A percentile compares a stretch with the other conserved stretches of the same genome.
These are phyloP conservation scores for Acanthosoma haemorrhoidale DNA, from an alignment of 2,888 invertebrate species.

Conservation along the genomic window DNA sequence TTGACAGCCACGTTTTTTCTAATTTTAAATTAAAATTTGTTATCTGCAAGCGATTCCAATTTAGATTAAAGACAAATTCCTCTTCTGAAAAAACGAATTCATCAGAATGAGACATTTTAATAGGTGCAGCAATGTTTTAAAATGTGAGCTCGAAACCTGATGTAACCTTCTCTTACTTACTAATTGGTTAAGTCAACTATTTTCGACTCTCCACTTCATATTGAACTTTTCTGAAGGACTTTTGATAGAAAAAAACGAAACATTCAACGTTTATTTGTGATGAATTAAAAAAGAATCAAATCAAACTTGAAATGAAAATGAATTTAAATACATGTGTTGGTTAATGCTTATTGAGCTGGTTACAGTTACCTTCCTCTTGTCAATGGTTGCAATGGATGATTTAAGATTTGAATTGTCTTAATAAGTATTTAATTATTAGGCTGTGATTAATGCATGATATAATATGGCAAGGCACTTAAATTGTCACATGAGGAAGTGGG, in stretches of 20 bases:
- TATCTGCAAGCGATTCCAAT: slow-evolving; percentile 6
- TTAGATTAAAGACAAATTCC: slow-evolving; percentile 20
- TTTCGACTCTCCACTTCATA: too few relatives aligned
- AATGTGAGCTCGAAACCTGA: not conserved
- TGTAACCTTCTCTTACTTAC: too few relatives aligned
- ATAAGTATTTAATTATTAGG: not conserved
- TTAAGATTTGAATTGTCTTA: not conserved
- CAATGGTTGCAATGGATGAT: not conserved
- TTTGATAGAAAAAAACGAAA: too few relatives aligned
- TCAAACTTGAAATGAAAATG: too few relatives aligned
- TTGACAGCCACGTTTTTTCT: slow-evolving; percentile 29
- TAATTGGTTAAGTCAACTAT: too few relatives aligned
- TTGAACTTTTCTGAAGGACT: too few relatives aligned
- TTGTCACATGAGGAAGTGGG: not conserved
- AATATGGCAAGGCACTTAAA: not conserved
- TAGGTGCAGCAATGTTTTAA: not conserved
- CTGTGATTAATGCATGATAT: not conserved
- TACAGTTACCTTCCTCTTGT: not conserved
- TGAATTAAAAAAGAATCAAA: too few relatives aligned
- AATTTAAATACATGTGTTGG: too few relatives aligned
- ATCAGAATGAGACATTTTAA: not conserved
- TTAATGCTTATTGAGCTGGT: too few relatives aligned
- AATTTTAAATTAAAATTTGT: slow-evolving; percentile 35
- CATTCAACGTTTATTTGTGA: too few relatives aligned
- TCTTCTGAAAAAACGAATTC: slow-evolving; percentile 15